A percentile compares a stretch with the other conserved stretches of the same genome.
Evolutionary conservation across 2,888 invertebrate species (phyloP).

Genomic region (Chydorus sphaericus): DNA sequence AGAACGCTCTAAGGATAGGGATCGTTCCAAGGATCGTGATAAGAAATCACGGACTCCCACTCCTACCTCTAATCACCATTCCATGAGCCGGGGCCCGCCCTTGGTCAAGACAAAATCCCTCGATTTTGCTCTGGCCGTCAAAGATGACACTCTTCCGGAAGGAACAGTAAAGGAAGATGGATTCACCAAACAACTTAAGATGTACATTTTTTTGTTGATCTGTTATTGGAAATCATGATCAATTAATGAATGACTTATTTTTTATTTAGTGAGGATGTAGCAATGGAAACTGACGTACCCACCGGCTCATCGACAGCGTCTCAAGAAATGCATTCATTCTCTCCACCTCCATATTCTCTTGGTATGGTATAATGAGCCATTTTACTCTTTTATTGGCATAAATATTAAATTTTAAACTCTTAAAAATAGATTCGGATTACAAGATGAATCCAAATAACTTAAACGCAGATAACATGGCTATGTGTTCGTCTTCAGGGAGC

Average conservation of each 20-base stretch:
- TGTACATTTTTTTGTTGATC: too few relatives aligned
- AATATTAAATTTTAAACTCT: not conserved
- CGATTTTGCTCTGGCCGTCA: slow-evolving; percentile 6
- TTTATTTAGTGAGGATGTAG: not conserved
- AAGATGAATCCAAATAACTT: not conserved
- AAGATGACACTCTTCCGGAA: slow-evolving; percentile 3
- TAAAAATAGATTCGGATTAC: not conserved
- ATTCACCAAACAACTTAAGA: too few relatives aligned
- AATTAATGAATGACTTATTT: not conserved
- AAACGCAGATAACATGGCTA: not conserved
- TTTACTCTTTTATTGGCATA: not conserved
- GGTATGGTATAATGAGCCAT: not conserved
- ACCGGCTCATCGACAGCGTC: not conserved
- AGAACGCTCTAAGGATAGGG: not conserved
- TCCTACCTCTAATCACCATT: not conserved
- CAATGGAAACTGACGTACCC: not conserved
- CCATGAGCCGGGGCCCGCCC: not conserved
- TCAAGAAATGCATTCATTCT: not conserved
- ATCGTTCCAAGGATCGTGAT: not conserved
- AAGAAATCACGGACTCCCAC: slow-evolving; percentile 11
- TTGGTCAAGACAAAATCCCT: slow-evolving; percentile 14
- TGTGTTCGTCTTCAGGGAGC: not conserved
- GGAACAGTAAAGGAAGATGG: slow-evolving; percentile 16
- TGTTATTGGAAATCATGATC: too few relatives aligned
- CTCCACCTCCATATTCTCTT: not conserved